Percentiles rank a stretch among this genome's conserved stretches.
Conservation (phyloP, 2,888 invertebrate species). For the Alloscopus bannaensis region DNA sequence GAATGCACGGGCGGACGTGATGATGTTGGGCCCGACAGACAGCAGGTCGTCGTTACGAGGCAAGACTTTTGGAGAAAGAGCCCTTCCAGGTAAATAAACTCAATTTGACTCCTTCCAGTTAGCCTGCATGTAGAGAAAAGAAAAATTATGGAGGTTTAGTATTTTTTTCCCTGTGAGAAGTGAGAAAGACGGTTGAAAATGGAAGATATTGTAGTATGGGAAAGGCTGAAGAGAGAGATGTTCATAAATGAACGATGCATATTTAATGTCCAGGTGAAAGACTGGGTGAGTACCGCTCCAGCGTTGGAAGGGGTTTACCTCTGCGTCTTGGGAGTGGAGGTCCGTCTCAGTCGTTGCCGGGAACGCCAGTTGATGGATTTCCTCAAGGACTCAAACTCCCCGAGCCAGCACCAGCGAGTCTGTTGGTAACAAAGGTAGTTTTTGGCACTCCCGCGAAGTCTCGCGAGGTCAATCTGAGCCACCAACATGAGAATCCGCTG, state of each 20-base stretch:
- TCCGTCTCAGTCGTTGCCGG: conserved; percentile 73
- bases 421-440: conserved; percentile 73
- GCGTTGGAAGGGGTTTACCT: conserved; percentile 73
- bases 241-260: conserved; percentile 63
- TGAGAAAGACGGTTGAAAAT: conserved; percentile 34
- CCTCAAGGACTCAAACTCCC: conserved; percentile 73
- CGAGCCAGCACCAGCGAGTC: conserved; percentile 73
- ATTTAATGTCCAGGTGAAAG: conserved; percentile 73
- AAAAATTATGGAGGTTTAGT: conserved; percentile 45
- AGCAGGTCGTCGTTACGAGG: conserved; percentile 73
- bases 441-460: conserved; percentile 73
- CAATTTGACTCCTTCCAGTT: conserved; percentile 44
- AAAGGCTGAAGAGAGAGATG: conserved; percentile 26
- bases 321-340: conserved; percentile 71
- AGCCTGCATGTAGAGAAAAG: conserved; percentile 12
- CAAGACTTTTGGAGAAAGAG: conserved; percentile 73
- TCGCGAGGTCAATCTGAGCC: conserved; percentile 73
- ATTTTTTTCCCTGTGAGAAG: conserved; percentile 41
- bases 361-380: conserved; percentile 73
- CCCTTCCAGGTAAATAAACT: conserved; percentile 73
- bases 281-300: conserved; percentile 73
- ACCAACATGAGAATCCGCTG: conserved; percentile 73
- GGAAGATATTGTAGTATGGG: background rate
- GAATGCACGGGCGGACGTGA: conserved; percentile 73
- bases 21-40: conserved; percentile 73